phyloP scores from a whole-genome alignment of 2,888 invertebrate genomes.

The Orchesella flavescens region DNA sequence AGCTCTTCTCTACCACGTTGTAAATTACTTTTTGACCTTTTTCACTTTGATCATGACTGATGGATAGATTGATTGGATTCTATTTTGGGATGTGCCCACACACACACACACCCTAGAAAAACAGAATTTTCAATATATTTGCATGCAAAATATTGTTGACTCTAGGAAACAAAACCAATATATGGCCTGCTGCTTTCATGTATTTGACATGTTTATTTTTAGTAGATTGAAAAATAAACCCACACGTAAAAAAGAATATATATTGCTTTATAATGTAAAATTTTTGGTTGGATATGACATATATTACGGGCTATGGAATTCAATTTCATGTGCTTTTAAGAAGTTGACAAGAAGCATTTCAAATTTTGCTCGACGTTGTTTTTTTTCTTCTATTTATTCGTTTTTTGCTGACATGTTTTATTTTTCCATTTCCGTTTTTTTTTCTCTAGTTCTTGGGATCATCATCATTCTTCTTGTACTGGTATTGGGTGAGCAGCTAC shows the following conservation, averaged over 20 bases:
- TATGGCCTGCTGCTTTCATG: too few species aligned
- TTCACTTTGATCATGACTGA: not conserved
- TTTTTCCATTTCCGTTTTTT: slow-evolving; percentile 5
- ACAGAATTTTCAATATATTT: too few species aligned
- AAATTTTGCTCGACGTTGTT: not conserved
- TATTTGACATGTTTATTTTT: not conserved
- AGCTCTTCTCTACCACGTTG: not conserved
- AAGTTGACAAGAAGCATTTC: not conserved
- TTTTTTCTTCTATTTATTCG: not conserved
- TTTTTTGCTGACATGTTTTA: not conserved
- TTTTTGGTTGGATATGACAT: not conserved
- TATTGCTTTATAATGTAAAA: not conserved
- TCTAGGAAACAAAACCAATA: too few species aligned
- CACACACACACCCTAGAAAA: not conserved
- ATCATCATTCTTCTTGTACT: slow-evolving; percentile 66
- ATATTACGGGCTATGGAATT: not conserved
- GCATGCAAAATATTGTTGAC: too few species aligned
- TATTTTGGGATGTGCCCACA: slow-evolving; percentile 1
- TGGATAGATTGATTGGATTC: slow-evolving; percentile 4
- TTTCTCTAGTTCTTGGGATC: slow-evolving; percentile 59
- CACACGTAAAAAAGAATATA: not conserved
- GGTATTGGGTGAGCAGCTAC: slow-evolving; percentile 66
- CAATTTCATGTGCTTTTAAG: slow-evolving; percentile 2
- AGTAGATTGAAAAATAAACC: not conserved
- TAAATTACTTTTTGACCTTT: slow-evolving; percentile 16